phyloP scores from a whole-genome alignment of 2,888 invertebrate genomes.

The Pristionchus exspectatus region DNA sequence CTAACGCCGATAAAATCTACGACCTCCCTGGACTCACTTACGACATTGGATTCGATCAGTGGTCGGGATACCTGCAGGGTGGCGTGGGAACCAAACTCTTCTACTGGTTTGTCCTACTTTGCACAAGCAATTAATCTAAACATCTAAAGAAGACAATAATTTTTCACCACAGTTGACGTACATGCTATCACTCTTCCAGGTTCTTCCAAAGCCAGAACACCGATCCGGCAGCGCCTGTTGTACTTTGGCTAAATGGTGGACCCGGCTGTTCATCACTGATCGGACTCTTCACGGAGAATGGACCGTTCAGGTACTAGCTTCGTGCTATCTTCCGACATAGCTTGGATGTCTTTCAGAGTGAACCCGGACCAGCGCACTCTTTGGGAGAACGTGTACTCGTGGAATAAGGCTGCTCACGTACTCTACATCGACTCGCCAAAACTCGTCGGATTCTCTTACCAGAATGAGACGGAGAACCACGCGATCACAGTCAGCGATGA shows the following conservation, averaged over 20 bases:
- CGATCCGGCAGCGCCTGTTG: conserved; percentile 59
- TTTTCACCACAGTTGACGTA: too few relatives aligned
- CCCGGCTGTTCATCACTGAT: conserved; percentile 68
- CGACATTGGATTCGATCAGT: conserved; percentile 79
- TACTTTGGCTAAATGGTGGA: conserved; percentile 75
- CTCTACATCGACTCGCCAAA: conserved; percentile 82
- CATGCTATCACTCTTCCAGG: too few relatives aligned
- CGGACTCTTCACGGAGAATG: conserved; percentile 74
- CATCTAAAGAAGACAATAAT: too few relatives aligned
- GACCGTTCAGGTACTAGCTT: conserved; percentile 76
- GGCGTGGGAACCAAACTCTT: conserved; percentile 78
- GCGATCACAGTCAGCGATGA: neutral
- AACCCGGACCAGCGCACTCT: conserved; percentile 76
- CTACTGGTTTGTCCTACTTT: conserved; percentile 70
- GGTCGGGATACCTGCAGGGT: conserved; percentile 80
- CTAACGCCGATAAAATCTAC: conserved; percentile 10
- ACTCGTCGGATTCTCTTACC: conserved; percentile 81
- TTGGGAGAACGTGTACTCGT: conserved; percentile 70
- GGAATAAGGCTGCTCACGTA: conserved; percentile 79
- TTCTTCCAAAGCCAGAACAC: conserved; percentile 79
- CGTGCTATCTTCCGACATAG: too few relatives aligned
- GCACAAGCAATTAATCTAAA: too few relatives aligned
- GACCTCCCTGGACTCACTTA: conserved; percentile 73
- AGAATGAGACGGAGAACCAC: neutral
- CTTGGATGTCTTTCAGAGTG: too few relatives aligned